Base-by-base conservation (phyloP, 2,888 invertebrate genomes). In the Julus scandinavius region DNA sequence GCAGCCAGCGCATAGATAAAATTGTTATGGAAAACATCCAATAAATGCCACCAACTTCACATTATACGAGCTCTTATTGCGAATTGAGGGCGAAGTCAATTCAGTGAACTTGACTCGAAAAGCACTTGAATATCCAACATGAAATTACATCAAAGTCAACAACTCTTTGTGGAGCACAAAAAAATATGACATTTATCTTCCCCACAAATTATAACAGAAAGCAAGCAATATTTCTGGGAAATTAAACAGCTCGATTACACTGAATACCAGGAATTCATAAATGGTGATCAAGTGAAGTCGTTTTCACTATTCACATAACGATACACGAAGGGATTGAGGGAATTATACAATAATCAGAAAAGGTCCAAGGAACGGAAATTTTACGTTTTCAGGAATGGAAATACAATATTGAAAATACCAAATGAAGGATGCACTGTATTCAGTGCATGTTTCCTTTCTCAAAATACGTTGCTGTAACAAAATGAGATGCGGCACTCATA, bases 21-120 rank as follows among this genome's bases (percentile, higher is more conserved):
- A 72, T 72, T 72, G 72, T 72, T 72, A 72, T 72, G 72, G 72
- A 72, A 72, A 72, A 72, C 72, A 72, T 72, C 72, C 72, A 72
- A 72, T 72, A 72, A 72, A 72, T 72, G 72, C 72, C 72, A 72
- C 72, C 72, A 72, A 72, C 72, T 72, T 72, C 72, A 29, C 72
- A 72, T 72, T 72, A 72, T 72, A 72, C 72, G 72, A 72, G 72
- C 72, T 72, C 72, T 72, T 72, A 72, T 72, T 72, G 72, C 20
- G 72, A 72, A 72, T 72, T 72, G 72, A 72, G 72, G 72, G 72
- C 72, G 72, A 72, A 72, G 72, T 72, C 72, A 72, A 72, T 72
- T 72, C 72, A 72, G 72, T 72, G 72, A 72, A 72, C 72, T 72
- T 72, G 72, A 72, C 72, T 72, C 20, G 72, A 72, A 72, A 72